Percentiles rank a stretch among this genome's conserved stretches.
Evolutionary conservation across 1,140 invertebrate genomes (phyloP).

Genomic region (Glomeris maerens): DNA sequence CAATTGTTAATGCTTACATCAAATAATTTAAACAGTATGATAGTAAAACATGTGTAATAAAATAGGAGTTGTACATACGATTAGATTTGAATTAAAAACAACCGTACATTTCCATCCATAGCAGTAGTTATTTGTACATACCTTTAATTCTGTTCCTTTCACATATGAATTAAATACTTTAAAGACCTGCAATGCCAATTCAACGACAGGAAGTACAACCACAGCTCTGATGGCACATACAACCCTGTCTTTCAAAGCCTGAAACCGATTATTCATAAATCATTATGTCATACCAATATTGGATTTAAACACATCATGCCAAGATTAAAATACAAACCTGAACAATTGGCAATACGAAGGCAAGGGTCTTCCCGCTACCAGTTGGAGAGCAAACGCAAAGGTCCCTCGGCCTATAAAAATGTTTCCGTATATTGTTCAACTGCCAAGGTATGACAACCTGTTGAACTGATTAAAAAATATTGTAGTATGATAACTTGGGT

Average conservation of each 20-base stretch:
- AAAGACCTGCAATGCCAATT: conserved; percentile 76
- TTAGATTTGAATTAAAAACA: not conserved
- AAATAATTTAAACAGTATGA: too few relatives aligned
- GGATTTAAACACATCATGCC: not conserved
- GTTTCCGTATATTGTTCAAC: conserved; percentile 42
- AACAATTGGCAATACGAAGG: conserved; percentile 83
- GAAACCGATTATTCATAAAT: conserved; percentile 13
- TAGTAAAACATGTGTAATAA: too few relatives aligned
- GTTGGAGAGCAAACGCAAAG: conserved; percentile 95
- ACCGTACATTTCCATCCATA: not conserved
- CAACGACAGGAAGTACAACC: conserved; percentile 78
- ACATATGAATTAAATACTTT: conserved; percentile 64
- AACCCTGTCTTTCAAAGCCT: conserved; percentile 32
- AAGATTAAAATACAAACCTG: conserved; percentile 34
- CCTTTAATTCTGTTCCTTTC: conserved; percentile 51
- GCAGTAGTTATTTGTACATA: conserved; percentile 30
- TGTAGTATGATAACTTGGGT: too few relatives aligned
- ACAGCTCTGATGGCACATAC: conserved; percentile 57
- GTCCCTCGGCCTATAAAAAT: conserved; percentile 56
- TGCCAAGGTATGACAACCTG: conserved; percentile 65
- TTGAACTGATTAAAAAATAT: too few relatives aligned
- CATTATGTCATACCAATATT: not conserved
- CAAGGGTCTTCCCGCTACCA: conserved; percentile 92
- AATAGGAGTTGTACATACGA: too few relatives aligned
- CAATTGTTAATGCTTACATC: not conserved